A percentile compares a stretch with the other conserved stretches of the same genome.
Evolutionary conservation across 2,113 vertebrate genomes (phyloP).

Genomic region (Tauraco erythrolophus): DNA sequence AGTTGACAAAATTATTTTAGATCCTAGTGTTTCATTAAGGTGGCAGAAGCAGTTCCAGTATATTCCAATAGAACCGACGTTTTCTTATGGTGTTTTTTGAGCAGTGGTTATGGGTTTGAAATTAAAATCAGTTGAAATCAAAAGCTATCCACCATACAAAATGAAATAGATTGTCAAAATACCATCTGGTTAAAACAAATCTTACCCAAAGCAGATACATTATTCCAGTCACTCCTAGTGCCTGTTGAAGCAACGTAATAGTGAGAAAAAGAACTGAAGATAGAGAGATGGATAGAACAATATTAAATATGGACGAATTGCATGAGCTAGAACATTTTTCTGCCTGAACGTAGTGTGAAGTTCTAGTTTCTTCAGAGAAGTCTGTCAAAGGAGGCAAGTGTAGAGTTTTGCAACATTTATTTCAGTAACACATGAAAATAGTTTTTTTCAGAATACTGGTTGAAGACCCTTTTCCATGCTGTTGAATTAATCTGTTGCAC

Average conservation of each 20-base stretch:
- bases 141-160: background rate
- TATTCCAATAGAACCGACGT: background rate
- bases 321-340: background rate
- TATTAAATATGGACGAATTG: background rate
- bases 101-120: background rate
- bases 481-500: background rate
- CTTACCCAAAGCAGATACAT: background rate
- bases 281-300: background rate
- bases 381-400: background rate
- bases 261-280: background rate
- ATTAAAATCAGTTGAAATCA: background rate
- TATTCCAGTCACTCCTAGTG: background rate
- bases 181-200: background rate
- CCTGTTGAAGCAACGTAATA: background rate
- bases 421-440: background rate
- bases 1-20: background rate
- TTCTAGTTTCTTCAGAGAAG: background rate
- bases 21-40: background rate
- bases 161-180: background rate
- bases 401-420: background rate
- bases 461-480: background rate
- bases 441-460: background rate
- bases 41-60: background rate
- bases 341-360: accelerated
- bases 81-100: background rate